Evolutionary conservation across 2,797 vertebrate genomes (phyloP), one percentile per base, ranked within the genome.

Genomic region (Anisognathus igniventris): DNA sequence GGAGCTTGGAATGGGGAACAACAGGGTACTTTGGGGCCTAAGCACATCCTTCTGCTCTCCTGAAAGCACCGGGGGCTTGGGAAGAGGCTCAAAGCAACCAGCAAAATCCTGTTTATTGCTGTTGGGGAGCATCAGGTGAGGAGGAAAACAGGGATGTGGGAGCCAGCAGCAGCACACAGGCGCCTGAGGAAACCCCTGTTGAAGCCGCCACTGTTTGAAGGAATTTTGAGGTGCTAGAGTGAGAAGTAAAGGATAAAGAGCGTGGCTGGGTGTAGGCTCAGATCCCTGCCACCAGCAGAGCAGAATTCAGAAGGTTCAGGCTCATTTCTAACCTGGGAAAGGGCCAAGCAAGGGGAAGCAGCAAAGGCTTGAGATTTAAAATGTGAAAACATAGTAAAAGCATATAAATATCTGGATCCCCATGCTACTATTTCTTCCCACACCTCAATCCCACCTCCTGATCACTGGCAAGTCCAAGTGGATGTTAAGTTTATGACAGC

Each of bases 241-340:
- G 30, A 19, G 9, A 31, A 42, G 31, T 7, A 28, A 51, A 28
- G 51, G 39, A 28, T 28, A 19, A 66, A 12, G 25, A 40, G 31
- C 0, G 0, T 14, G 45, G 6, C 33, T 54, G 37, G 37, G 5
- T 14, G 5, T 1, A 13, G 35, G 18, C 73, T 62, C 35, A 9
- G 45, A 47, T 60, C 40, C 17, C 61, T 35, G 47, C n/a, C 35
- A 21, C 19, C 51, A 15, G 12, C 5, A 1, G 28, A 60, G 28
- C 0, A 0, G 40, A 51, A 25, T 0, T n/a, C 39, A 30, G 48
- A 71, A 15, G 7, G 13, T 35, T 37, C 57, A n/a, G 47, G 42
- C 42, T 74, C 20, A 2, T 83, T 54, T 75, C 64, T 39, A 7
- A 62, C 48, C 21, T 3, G 16, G 40, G 54, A 76, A 89, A 51